Evolutionary conservation across 2,797 vertebrate genomes (phyloP).

Genomic region (Gambusia yucatana): DNA sequence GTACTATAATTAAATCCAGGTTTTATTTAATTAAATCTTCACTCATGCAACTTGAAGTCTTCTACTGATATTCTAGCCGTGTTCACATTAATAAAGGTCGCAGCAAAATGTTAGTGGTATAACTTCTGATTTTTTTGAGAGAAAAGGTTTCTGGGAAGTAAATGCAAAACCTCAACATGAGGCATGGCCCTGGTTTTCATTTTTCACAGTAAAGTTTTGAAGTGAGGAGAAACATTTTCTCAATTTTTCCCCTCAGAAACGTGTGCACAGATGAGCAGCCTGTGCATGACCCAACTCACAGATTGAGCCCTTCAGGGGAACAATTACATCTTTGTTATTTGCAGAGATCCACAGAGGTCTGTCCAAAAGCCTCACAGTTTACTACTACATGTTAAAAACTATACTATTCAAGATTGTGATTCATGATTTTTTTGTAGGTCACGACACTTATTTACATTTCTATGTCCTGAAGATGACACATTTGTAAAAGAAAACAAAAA

Average conservation of each 20-base stretch:
- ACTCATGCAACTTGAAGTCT: not conserved
- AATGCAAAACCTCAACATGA: not conserved
- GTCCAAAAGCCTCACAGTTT: not conserved
- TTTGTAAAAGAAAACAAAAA: not conserved
- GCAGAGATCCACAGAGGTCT: not conserved
- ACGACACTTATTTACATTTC: not conserved
- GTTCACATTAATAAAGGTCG: not conserved
- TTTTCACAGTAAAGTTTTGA: not conserved
- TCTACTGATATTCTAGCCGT: not conserved
- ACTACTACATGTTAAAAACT: not conserved
- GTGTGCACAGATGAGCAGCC: not conserved
- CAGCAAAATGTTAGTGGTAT: not conserved
- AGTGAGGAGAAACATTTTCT: not conserved
- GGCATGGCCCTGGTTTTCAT: not conserved
- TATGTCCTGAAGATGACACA: not conserved
- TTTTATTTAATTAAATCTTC: not conserved
- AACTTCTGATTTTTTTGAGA: not conserved
- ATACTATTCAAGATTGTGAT: not conserved
- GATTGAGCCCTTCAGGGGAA: not conserved
- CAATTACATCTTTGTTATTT: not conserved
- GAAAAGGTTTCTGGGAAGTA: too few relatives aligned
- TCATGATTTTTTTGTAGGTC: not conserved
- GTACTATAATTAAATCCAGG: not conserved
- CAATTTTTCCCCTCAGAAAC: not conserved
- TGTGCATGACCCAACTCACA: not conserved